A percentile compares a stretch with the other conserved stretches of the same genome.
Evolutionary conservation across 2,888 invertebrate species (phyloP).

Genomic region (Dryomyza anilis): DNA sequence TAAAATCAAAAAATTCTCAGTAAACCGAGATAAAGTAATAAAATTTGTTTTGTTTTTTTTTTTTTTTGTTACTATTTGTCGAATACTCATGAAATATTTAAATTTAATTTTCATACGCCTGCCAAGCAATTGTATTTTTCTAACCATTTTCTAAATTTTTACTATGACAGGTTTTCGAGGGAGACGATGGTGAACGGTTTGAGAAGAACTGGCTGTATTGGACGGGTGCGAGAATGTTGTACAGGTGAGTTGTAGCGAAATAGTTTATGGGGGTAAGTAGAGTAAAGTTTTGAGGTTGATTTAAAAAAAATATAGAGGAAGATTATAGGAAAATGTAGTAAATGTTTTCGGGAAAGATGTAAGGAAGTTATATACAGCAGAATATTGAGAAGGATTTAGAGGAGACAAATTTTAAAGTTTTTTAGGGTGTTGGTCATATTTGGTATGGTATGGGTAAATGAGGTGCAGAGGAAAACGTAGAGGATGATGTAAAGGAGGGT

Average conservation of each 20-base stretch:
- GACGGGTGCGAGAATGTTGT: conserved; percentile 94
- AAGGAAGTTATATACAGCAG: too few relatives aligned
- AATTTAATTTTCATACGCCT: conserved; percentile 32
- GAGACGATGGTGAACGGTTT: conserved; percentile 89
- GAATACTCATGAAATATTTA: conserved; percentile 44
- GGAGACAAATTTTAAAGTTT: too few relatives aligned
- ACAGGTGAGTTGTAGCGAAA: conserved; percentile 61
- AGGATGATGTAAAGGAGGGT: too few relatives aligned
- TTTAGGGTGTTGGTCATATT: too few relatives aligned
- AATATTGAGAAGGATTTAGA: too few relatives aligned
- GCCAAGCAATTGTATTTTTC: not conserved
- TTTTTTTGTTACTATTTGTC: not conserved
- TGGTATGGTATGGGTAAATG: too few relatives aligned
- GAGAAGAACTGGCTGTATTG: conserved; percentile 95
- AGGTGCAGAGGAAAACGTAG: too few relatives aligned
- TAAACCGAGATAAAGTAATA: not conserved
- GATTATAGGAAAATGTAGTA: too few relatives aligned
- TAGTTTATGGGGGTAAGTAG: not conserved
- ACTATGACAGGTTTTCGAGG: conserved; percentile 77
- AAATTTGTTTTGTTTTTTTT: not conserved
- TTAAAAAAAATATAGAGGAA: too few relatives aligned
- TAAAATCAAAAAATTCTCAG: not conserved
- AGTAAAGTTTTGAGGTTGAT: too few relatives aligned
- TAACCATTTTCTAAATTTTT: conserved; percentile 1
- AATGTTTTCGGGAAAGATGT: too few relatives aligned